Evolutionary conservation across 2,113 vertebrate genomes (phyloP).

Genomic region (Silurus meridionalis): DNA sequence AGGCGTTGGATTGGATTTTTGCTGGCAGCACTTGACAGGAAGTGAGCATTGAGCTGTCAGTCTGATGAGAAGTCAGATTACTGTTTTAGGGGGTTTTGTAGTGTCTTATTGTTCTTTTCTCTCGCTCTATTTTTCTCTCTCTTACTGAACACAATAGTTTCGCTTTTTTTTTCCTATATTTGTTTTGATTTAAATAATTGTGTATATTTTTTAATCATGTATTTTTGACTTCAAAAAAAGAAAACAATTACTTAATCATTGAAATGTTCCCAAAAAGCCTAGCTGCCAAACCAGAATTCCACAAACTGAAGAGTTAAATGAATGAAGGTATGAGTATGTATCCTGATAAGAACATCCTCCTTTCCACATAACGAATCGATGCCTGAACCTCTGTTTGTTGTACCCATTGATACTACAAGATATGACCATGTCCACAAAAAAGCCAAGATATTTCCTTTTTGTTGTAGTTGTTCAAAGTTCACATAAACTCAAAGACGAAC

Average conservation of each 20-base stretch:
- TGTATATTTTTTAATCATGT: not conserved
- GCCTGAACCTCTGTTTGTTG: not conserved
- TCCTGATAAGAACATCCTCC: not conserved
- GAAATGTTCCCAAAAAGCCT: not conserved
- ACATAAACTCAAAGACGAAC: too few relatives aligned
- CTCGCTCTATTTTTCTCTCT: not conserved
- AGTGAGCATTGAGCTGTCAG: not conserved
- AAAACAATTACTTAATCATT: not conserved
- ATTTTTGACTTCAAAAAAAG: not conserved
- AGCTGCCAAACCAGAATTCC: not conserved
- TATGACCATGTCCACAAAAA: not conserved
- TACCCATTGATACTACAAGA: not conserved
- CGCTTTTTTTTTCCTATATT: not conserved
- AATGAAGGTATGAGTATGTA: not conserved
- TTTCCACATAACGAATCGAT: too few relatives aligned
- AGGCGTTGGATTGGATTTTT: not conserved
- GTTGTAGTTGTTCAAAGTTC: too few relatives aligned
- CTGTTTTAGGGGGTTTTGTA: not conserved
- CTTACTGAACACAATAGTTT: slow-evolving; percentile 1
- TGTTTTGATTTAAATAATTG: too few relatives aligned
- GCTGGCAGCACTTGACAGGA: not conserved
- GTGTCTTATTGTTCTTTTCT: not conserved
- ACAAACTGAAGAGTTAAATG: not conserved
- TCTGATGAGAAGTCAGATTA: not conserved
- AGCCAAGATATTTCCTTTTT: not conserved